phyloP scores from a whole-genome alignment of 2,797 vertebrate species.

The Knipowitschia caucasica region DNA sequence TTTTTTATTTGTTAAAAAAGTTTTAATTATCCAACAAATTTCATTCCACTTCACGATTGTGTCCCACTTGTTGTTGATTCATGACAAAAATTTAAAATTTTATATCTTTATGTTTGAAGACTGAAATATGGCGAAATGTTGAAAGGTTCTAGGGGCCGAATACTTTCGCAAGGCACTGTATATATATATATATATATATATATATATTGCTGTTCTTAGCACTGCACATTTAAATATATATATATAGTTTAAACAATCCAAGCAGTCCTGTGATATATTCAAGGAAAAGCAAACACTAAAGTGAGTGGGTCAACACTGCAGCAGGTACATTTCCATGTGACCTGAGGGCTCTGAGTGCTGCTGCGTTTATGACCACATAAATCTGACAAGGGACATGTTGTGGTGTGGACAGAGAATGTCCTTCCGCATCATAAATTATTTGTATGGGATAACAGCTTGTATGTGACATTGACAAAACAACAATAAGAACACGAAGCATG shows the following conservation, averaged over 20 bases:
- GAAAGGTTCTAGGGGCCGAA: too few species aligned
- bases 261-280: not conserved
- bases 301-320: not conserved
- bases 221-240: too few species aligned
- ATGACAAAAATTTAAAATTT: too few species aligned
- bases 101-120: too few species aligned
- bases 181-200: too few species aligned
- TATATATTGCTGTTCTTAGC: too few species aligned
- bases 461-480: conserved; percentile 2
- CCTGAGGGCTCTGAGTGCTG: not conserved
- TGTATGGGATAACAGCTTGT: not conserved
- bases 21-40: too few species aligned
- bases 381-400: not conserved
- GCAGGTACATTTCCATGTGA: not conserved
- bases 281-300: not conserved
- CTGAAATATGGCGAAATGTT: too few species aligned
- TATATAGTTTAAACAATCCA: not conserved
- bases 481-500: not conserved
- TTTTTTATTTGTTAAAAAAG: too few species aligned
- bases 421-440: not conserved
- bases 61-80: too few species aligned
- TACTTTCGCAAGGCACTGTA: too few species aligned
- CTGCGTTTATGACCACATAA: conserved; percentile 5
- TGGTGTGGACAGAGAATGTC: not conserved
- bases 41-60: too few species aligned